Evolutionary conservation across 2,113 vertebrate genomes (phyloP).

Genomic region (Lepisosteus oculatus): DNA sequence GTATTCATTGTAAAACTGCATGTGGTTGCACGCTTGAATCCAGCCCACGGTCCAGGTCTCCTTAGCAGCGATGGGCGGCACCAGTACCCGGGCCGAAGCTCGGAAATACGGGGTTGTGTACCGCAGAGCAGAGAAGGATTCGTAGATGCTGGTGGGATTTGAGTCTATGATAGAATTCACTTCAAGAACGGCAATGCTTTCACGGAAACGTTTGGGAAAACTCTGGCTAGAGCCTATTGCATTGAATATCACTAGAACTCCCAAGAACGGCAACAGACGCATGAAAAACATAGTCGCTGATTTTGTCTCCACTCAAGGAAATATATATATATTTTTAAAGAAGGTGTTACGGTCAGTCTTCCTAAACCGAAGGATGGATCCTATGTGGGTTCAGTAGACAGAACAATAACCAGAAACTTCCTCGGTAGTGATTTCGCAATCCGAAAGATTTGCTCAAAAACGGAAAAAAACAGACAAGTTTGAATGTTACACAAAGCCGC

Average conservation of each 20-base stretch:
- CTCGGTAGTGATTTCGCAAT: no score
- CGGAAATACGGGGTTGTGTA: conserved; percentile 96
- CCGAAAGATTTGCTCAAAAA: no score
- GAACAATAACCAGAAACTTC: no score
- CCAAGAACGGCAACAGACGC: conserved; percentile 70
- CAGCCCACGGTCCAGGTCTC: conserved; percentile 97
- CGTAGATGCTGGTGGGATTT: conserved; percentile 92
- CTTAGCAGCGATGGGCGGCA: conserved; percentile 83
- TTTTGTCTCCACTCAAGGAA: not conserved
- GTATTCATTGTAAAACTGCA: conserved; percentile 97
- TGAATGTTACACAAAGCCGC: no score
- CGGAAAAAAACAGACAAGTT: no score
- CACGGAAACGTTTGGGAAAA: conserved; percentile 92
- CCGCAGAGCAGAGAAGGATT: conserved; percentile 93
- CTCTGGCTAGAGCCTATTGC: conserved; percentile 98
- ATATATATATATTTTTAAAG: not conserved
- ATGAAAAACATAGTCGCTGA: conserved; percentile 66
- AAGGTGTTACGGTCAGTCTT: not conserved
- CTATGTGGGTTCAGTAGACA: no score
- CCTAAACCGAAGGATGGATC: no score
- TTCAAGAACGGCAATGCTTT: conserved; percentile 86
- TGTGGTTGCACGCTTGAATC: conserved; percentile 98
- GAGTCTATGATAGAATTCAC: conserved; percentile 91
- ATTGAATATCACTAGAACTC: conserved; percentile 72
- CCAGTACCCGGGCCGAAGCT: conserved; percentile 85